These are phyloP conservation scores for Protaetia brevitarsis DNA, from an alignment of 1,140 invertebrate species.

Conservation along the genomic window DNA sequence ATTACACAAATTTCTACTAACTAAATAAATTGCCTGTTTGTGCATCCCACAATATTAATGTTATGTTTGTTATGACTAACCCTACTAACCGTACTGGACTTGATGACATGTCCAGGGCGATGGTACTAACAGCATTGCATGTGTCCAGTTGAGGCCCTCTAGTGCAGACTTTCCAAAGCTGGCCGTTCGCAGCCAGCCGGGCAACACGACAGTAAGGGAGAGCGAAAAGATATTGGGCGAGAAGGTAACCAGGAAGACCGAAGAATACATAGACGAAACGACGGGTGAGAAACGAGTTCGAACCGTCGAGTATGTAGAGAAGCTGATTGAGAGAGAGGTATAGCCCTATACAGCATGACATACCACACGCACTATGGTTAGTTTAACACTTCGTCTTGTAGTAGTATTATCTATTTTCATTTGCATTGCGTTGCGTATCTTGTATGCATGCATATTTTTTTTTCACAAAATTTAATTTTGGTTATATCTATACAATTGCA, in stretches of 20 bases:
- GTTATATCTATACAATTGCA: neutral
- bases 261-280: slow-evolving; percentile 81
- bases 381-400: slow-evolving; percentile 17
- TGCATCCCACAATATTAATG: slow-evolving; percentile 8
- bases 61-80: slow-evolving; percentile 23
- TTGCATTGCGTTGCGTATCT: neutral
- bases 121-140: slow-evolving; percentile 38
- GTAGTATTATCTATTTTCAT: neutral
- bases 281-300: slow-evolving; percentile 81
- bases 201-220: slow-evolving; percentile 77
- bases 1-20: neutral
- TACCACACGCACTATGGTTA: slow-evolving; percentile 28
- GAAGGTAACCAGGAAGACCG: slow-evolving; percentile 79
- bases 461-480: neutral
- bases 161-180: slow-evolving; percentile 74
- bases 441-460: neutral
- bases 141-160: slow-evolving; percentile 55
- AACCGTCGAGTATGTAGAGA: slow-evolving; percentile 90
- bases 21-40: neutral
- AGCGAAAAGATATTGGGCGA: slow-evolving; percentile 85
- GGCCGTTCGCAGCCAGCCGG: slow-evolving; percentile 75
- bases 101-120: slow-evolving; percentile 33
- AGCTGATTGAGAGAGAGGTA: slow-evolving; percentile 94
- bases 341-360: slow-evolving; percentile 34
- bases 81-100: slow-evolving; percentile 25